Percentiles rank a stretch among this genome's conserved stretches.
Conservation (phyloP, 1,140 invertebrate genomes). For the Halictus rubicundus region DNA sequence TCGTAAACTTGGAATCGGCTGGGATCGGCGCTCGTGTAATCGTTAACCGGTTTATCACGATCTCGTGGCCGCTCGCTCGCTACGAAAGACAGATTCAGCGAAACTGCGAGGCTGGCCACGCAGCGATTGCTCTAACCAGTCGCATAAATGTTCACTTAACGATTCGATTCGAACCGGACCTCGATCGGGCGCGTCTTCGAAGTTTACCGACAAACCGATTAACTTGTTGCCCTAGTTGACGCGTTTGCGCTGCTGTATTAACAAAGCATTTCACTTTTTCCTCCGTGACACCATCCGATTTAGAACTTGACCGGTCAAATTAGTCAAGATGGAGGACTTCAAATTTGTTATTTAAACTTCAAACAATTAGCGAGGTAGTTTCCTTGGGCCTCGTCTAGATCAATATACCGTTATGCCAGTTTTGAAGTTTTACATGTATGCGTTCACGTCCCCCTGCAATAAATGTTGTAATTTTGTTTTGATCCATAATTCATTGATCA, state of each 20-base stretch:
- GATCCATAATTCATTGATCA: too few relatives aligned
- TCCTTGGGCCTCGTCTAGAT: too few relatives aligned
- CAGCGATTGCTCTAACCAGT: constrained; percentile 23
- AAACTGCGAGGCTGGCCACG: background rate
- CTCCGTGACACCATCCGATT: too few relatives aligned
- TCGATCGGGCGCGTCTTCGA: background rate
- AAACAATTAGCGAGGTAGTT: too few relatives aligned
- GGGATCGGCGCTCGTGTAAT: constrained; percentile 43
- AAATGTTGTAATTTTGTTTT: too few relatives aligned
- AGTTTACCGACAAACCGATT: background rate
- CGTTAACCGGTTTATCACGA: constrained; percentile 57
- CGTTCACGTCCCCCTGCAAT: too few relatives aligned
- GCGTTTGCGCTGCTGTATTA: background rate
- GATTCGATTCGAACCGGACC: background rate
- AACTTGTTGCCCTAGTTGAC: too few relatives aligned
- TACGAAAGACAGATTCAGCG: constrained; percentile 29
- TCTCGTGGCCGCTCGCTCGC: constrained; percentile 28
- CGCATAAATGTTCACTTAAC: constrained; percentile 42
- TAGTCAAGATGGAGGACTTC: too few relatives aligned
- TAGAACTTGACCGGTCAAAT: too few relatives aligned
- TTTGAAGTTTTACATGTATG: too few relatives aligned
- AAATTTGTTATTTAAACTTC: too few relatives aligned
- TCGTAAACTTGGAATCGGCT: constrained; percentile 49
- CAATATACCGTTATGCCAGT: too few relatives aligned
- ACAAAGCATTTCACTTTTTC: background rate